Percentiles rank a stretch among this genome's conserved stretches.
phyloP scores from a whole-genome alignment of 2,113 vertebrate species.

The Gnathonemus echidnorhynchus region DNA sequence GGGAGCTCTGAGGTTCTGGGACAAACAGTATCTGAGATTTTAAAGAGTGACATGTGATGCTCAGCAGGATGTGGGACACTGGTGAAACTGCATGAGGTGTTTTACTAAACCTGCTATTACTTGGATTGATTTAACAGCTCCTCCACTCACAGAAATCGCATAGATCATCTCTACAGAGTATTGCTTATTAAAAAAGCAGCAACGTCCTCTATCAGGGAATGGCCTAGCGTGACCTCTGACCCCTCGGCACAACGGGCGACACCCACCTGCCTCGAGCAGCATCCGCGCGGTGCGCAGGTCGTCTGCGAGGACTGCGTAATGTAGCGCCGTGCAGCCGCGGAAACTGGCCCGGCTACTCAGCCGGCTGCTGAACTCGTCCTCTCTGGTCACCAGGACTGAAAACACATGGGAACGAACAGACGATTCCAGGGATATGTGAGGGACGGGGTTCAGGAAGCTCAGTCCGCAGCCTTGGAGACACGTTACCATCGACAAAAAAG shows the following conservation, averaged over 20 bases:
- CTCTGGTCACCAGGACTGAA: constrained; percentile 82
- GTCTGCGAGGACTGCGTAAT: constrained; percentile 83
- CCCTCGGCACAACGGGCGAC: neutral
- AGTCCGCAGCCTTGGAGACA: neutral
- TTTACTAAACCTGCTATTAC: neutral
- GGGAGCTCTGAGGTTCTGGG: neutral
- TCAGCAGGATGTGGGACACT: neutral
- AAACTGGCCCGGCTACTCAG: constrained; percentile 86
- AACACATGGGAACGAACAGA: neutral
- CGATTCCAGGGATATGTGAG: neutral
- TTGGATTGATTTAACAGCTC: neutral
- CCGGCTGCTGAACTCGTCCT: constrained; percentile 89
- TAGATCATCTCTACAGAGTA: neutral
- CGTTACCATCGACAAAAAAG: neutral
- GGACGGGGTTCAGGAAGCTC: neutral
- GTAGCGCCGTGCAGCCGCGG: constrained; percentile 82
- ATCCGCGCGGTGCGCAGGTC: constrained; percentile 64
- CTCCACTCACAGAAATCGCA: neutral
- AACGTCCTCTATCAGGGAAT: neutral
- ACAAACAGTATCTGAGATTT: neutral
- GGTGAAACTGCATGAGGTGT: neutral
- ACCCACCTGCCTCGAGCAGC: constrained; percentile 79
- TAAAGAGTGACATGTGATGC: neutral
- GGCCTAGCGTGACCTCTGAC: neutral
- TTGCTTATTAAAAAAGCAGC: neutral